Conservation (phyloP, 2,888 invertebrate genomes). For the Scelioninae gen. 2 region DNA sequence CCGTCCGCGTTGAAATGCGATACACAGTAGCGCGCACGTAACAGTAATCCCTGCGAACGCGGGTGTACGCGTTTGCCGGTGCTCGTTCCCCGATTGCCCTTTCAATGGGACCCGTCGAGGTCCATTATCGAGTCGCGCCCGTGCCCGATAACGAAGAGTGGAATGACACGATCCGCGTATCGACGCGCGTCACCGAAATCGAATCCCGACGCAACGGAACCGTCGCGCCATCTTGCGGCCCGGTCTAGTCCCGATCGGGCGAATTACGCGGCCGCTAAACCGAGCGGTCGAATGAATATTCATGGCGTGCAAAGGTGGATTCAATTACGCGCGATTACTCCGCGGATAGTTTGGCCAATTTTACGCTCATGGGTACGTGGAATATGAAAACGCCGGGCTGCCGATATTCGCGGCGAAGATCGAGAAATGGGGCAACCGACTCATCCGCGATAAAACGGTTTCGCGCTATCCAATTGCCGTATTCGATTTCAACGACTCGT, state of each 20-base stretch:
- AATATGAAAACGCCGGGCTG: conserved; percentile 64
- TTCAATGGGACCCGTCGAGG: conserved; percentile 56
- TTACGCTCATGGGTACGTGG: conserved; percentile 74
- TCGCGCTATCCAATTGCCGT: conserved; percentile 52
- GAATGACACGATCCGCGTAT: conserved; percentile 50
- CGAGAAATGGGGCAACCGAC: conserved; percentile 51
- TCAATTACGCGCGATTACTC: conserved; percentile 74
- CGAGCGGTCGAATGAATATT: conserved; percentile 71
- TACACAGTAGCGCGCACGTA: conserved; percentile 40
- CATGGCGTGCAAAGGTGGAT: conserved; percentile 71
- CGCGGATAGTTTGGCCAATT: conserved; percentile 72
- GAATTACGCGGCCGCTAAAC: conserved; percentile 53
- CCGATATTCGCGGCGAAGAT: conserved; percentile 46
- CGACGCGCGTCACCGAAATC: conserved; percentile 18
- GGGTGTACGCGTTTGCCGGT: conserved; percentile 11
- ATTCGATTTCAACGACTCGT: conserved; percentile 57
- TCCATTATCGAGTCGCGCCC: conserved; percentile 54
- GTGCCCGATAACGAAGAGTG: conserved; percentile 58
- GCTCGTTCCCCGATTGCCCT: conserved; percentile 50
- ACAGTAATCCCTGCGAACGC: conserved; percentile 29
- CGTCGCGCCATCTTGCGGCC: conserved; percentile 27
- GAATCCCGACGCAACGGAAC: conserved; percentile 6
- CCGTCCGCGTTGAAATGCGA: conserved; percentile 50
- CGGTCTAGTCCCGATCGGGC: conserved; percentile 20
- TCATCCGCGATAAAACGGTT: conserved; percentile 47